A percentile compares a stretch with the other conserved stretches of the same genome.
phyloP scores from a whole-genome alignment of 1,140 invertebrate species.

The Lepidurus arcticus region DNA sequence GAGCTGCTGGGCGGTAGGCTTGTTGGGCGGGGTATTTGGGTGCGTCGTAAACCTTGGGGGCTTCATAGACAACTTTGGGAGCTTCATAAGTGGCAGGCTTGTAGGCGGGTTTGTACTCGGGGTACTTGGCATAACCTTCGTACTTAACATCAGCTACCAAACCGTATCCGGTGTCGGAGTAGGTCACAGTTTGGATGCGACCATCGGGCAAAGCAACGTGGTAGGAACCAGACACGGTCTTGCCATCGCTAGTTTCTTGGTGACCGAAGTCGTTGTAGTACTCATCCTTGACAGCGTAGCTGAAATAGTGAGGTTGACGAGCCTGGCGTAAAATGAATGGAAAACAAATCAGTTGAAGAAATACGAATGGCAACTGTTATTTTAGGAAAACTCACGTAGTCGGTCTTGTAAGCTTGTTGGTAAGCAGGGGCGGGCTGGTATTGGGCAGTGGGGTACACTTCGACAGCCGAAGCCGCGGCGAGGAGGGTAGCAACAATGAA shows the following conservation, averaged over 20 bases:
- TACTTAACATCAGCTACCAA: constrained; percentile 38
- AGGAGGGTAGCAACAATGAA: constrained; percentile 22
- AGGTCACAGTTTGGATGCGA: constrained; percentile 41
- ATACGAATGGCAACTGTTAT: background rate
- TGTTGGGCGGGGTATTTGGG: background rate
- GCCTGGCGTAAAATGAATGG: background rate
- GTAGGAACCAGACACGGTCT: constrained; percentile 59
- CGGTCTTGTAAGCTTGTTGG: constrained; percentile 3
- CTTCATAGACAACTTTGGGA: background rate
- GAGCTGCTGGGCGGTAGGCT: background rate
- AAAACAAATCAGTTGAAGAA: background rate
- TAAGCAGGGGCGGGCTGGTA: constrained; percentile 29
- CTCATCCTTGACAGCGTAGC: constrained; percentile 63
- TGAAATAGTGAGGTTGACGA: constrained; percentile 56
- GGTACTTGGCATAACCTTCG: constrained; percentile 35
- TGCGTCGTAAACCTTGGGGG: background rate
- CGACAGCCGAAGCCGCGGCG: background rate
- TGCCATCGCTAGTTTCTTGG: constrained; percentile 57
- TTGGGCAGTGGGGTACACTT: background rate
- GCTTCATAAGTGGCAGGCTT: background rate
- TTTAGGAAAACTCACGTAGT: background rate
- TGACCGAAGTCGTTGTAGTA: constrained; percentile 68
- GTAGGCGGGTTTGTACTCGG: background rate
- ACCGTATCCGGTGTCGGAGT: constrained; percentile 35
- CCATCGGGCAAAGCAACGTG: constrained; percentile 70